A percentile compares a stretch with the other conserved stretches of the same genome.
Evolutionary conservation across 2,888 invertebrate species (phyloP).

Genomic region (Sarcophaga carnaria): DNA sequence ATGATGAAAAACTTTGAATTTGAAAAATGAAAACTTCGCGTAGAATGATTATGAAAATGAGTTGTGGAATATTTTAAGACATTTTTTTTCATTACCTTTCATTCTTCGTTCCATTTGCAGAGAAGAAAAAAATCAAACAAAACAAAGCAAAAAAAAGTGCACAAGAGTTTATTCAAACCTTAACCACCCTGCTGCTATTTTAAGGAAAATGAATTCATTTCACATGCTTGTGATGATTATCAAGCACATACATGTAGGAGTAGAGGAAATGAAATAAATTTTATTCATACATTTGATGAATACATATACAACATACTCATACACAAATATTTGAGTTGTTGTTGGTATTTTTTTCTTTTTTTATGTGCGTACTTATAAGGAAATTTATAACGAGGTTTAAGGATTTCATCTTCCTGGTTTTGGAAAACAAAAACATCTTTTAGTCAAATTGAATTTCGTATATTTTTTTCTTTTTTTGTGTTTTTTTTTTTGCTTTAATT

Average conservation of each 20-base stretch:
- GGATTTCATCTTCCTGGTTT: not conserved
- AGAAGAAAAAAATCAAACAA: not conserved
- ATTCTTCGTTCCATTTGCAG: not conserved
- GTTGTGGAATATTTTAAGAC: slow-evolving; percentile 22
- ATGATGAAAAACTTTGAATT: not conserved
- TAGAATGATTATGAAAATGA: slow-evolving; percentile 40
- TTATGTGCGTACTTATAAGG: not conserved
- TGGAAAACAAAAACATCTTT: slow-evolving; percentile 47
- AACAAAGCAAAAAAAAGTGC: not conserved
- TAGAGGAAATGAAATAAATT: not conserved
- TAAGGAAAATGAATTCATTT: slow-evolving; percentile 31
- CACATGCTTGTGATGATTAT: not conserved
- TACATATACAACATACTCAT: not conserved
- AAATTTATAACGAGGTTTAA: not conserved
- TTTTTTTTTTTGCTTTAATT: not conserved
- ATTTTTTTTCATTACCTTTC: not conserved
- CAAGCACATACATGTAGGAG: not conserved
- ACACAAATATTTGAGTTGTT: not conserved
- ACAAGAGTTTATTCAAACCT: not conserved
- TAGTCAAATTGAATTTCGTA: slow-evolving; percentile 46
- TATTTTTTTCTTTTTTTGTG: not conserved
- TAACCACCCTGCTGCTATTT: not conserved
- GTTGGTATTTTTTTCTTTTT: too few species aligned
- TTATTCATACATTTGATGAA: not conserved
- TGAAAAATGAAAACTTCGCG: slow-evolving; percentile 7